phyloP scores from a whole-genome alignment of 2,888 invertebrate species.

The Notocelia uddmanniana region DNA sequence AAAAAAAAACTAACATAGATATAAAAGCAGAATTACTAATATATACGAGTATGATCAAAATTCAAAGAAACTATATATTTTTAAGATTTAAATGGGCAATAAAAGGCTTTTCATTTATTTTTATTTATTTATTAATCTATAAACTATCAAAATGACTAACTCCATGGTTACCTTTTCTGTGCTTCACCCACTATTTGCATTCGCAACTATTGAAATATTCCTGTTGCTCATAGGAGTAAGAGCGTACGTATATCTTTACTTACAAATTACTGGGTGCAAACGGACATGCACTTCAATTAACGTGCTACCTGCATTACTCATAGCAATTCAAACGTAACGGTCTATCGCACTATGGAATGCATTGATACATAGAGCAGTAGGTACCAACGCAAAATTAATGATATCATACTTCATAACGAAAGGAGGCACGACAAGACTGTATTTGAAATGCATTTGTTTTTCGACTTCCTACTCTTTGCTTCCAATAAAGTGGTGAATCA shows the following conservation, averaged over 20 bases:
- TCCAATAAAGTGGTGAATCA: constrained; percentile 23
- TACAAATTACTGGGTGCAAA: constrained; percentile 16
- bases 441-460: constrained; percentile 3
- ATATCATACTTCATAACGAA: not conserved
- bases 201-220: not conserved
- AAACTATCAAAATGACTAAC: too few relatives aligned
- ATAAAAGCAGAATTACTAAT: too few relatives aligned
- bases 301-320: constrained; percentile 33
- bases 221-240: not conserved
- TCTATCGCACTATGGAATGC: constrained; percentile 38
- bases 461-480: constrained; percentile 15
- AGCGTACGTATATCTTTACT: not conserved
- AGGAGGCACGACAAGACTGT: not conserved
- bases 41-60: too few relatives aligned
- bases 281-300: constrained; percentile 27
- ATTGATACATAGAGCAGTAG: constrained; percentile 10
- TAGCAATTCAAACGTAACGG: constrained; percentile 39
- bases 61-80: too few relatives aligned
- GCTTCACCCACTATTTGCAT: not conserved
- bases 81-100: too few relatives aligned
- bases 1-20: too few relatives aligned
- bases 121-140: too few relatives aligned
- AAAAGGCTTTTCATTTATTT: too few relatives aligned
- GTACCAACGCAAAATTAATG: constrained; percentile 1
- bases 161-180: too few relatives aligned